Evolutionary conservation across 2,113 vertebrate genomes (phyloP), one percentile per base, ranked within the genome.

Genomic region (Dissostichus mawsoni): DNA sequence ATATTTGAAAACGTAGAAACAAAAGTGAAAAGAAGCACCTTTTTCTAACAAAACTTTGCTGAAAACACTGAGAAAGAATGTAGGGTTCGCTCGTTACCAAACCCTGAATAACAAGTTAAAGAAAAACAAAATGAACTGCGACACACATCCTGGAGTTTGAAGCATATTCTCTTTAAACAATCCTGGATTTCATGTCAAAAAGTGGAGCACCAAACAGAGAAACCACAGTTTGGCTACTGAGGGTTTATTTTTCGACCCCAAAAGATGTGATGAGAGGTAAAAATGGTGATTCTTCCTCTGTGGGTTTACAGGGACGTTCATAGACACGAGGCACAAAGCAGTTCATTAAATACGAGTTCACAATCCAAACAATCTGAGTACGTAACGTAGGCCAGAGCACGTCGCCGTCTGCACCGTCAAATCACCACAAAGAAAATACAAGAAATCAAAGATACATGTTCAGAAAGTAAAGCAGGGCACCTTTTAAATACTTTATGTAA

Each of bases 191-290:
- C 91, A 93, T 92, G 57, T 93, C 89, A 83, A 91, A 94, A 93
- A 93, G 89, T 92, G 86, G 91, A 94, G 93, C 93, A 94, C 92
- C 93, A 93, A 93, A 93, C 73, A 74, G 80, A 85, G 84, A 69
- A 92, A 91, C 82, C 87, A 87, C 81, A 33, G 85, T 78, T 87
- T 88, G 90, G 92, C 90, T 90, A 89, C 91, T 57, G 83, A 91
- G 82, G 87, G 20, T 61, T 78, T 48, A 36, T 67, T 50, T 25
- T 8, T 67, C 55, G 8, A 10, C 65, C 87, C 73, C 80, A 56
- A 69, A 86, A 70, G 74, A 81, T 87, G 74, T 89, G 77, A 76
- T 76, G 69, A 87, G 91, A 93, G 89, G 91, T 90, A 80, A 90
- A 78, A 89, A 36, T 36, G 36, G 0, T 78, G 81, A 89, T 89